Evolutionary conservation across 2,888 invertebrate genomes (phyloP).

Genomic region (Pseudanteris insignis): DNA sequence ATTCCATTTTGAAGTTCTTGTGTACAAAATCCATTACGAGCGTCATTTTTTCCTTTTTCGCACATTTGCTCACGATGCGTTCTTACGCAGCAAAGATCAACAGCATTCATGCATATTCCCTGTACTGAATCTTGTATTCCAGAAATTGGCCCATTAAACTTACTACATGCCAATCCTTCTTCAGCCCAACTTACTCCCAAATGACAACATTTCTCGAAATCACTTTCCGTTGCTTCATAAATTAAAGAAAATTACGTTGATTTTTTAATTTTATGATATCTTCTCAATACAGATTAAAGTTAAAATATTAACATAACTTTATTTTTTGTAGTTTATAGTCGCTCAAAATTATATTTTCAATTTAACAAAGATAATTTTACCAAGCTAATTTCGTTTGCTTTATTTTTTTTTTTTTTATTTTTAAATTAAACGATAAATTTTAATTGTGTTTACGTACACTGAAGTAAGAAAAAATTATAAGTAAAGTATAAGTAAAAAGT

Average conservation of each 20-base stretch:
- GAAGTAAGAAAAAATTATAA: too few relatives aligned
- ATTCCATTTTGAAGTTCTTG: constrained; percentile 19
- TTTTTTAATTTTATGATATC: not conserved
- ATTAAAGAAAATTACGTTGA: constrained; percentile 1
- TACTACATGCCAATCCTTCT: constrained; percentile 67
- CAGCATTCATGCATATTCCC: constrained; percentile 71
- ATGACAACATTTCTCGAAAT: constrained; percentile 67
- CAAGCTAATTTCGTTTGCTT: too few relatives aligned
- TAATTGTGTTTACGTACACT: too few relatives aligned
- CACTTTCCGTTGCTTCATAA: constrained; percentile 2
- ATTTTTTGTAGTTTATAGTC: too few relatives aligned
- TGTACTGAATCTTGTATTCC: constrained; percentile 71
- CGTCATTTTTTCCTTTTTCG: constrained; percentile 68
- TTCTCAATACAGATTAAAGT: too few relatives aligned
- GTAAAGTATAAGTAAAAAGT: too few relatives aligned
- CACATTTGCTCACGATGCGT: constrained; percentile 68
- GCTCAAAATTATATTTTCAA: too few relatives aligned
- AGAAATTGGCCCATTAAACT: constrained; percentile 68
- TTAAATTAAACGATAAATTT: too few relatives aligned
- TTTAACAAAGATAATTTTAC: too few relatives aligned
- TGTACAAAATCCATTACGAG: constrained; percentile 65
- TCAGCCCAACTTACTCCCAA: constrained; percentile 69
- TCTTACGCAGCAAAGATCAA: constrained; percentile 72
- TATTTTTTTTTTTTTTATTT: too few relatives aligned
- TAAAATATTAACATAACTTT: too few relatives aligned